phyloP scores from a whole-genome alignment of 2,113 vertebrate species.

The Eptesicus fuscus region DNA sequence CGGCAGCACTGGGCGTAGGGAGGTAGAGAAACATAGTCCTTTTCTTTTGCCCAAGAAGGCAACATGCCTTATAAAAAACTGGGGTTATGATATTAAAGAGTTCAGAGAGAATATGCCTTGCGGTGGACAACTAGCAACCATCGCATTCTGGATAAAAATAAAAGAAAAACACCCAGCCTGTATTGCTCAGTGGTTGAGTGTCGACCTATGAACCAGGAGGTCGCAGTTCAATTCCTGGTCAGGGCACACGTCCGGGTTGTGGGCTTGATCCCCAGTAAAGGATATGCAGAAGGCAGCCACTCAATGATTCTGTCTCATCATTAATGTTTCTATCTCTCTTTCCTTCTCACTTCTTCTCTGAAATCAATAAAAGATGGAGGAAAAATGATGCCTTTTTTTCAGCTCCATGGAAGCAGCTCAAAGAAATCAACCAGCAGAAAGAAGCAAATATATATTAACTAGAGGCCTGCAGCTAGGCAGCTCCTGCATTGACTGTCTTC shows the following conservation, averaged over 20 bases:
- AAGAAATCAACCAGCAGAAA: conserved; percentile 8
- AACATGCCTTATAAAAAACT: not conserved
- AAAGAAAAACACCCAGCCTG: not conserved
- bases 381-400: not conserved
- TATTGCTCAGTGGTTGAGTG: too few species aligned
- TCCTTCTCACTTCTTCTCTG: too few species aligned
- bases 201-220: too few species aligned
- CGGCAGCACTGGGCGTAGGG: not conserved
- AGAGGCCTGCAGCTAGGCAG: too few species aligned
- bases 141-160: not conserved
- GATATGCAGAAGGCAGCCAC: too few species aligned
- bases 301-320: too few species aligned
- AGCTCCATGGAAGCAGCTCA: not conserved
- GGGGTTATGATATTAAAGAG: not conserved
- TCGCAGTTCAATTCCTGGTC: too few species aligned
- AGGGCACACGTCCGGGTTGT: too few species aligned
- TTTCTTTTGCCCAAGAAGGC: not conserved
- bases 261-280: too few species aligned
- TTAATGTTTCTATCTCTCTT: too few species aligned
- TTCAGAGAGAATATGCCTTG: not conserved
- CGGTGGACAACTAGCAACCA: not conserved
- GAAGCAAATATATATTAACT: not conserved
- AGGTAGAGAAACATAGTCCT: not conserved
- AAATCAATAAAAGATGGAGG: too few species aligned
- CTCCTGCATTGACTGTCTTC: too few species aligned